Conservation (phyloP, 2,888 invertebrate genomes). For the Eilema griseolum region DNA sequence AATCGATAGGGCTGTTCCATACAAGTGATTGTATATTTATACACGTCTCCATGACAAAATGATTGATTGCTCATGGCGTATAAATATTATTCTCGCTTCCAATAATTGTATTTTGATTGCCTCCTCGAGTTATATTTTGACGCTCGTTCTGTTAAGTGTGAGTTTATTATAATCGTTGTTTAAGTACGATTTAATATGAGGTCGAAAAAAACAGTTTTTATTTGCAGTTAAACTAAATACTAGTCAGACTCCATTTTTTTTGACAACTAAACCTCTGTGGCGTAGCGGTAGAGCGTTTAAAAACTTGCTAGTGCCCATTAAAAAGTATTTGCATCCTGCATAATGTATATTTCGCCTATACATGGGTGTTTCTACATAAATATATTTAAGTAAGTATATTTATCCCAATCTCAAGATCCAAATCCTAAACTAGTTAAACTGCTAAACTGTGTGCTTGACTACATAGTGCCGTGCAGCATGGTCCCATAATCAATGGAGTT, state of each 20-base stretch:
- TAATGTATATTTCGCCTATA: too few relatives aligned
- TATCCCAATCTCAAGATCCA: too few relatives aligned
- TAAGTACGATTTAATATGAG: neutral
- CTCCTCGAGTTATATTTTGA: constrained; percentile 19
- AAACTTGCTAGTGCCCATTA: too few relatives aligned
- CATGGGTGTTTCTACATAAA: too few relatives aligned
- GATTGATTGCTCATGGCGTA: constrained; percentile 51
- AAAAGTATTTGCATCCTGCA: too few relatives aligned
- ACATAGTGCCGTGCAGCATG: too few relatives aligned
- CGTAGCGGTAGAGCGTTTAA: too few relatives aligned
- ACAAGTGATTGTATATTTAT: constrained; percentile 47
- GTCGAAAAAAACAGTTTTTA: neutral
- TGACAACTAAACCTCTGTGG: neutral
- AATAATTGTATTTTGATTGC: constrained; percentile 40
- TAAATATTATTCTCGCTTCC: constrained; percentile 34
- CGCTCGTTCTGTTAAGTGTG: neutral
- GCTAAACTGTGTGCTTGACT: too few relatives aligned
- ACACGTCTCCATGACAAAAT: constrained; percentile 32
- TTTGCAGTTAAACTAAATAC: neutral
- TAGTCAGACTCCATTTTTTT: too few relatives aligned
- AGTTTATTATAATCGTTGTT: neutral
- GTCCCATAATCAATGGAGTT: too few relatives aligned
- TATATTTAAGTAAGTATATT: too few relatives aligned
- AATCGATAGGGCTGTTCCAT: constrained; percentile 50
- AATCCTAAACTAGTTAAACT: too few relatives aligned